Evolutionary conservation across 2,888 invertebrate genomes (phyloP).

Genomic region (Papilio gigon): DNA sequence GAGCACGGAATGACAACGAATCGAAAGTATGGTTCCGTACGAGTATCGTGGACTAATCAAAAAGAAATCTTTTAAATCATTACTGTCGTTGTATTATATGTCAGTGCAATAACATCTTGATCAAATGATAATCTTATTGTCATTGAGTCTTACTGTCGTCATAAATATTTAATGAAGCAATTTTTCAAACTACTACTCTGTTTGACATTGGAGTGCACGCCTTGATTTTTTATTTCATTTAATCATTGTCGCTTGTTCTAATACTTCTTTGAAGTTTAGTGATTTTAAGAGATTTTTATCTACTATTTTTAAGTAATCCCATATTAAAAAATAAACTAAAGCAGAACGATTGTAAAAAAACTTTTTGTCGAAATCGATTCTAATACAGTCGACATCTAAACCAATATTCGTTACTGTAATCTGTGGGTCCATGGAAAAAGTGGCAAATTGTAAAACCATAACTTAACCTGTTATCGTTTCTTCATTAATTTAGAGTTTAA

Average conservation of each 20-base stretch:
- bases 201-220: too few relatives aligned
- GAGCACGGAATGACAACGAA: not conserved
- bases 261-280: not conserved
- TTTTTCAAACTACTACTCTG: too few relatives aligned
- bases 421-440: not conserved
- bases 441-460: conserved; percentile 32
- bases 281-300: not conserved
- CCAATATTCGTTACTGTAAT: not conserved
- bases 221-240: too few relatives aligned
- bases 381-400: not conserved
- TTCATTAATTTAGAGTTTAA: conserved; percentile 11
- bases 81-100: too few relatives aligned
- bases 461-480: conserved; percentile 28
- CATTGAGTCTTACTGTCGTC: too few relatives aligned
- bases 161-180: too few relatives aligned
- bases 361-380: not conserved
- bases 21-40: not conserved
- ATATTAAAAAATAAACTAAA: not conserved
- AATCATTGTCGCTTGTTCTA: too few relatives aligned
- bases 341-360: not conserved
- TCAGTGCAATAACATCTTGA: too few relatives aligned
- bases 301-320: not conserved
- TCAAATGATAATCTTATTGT: too few relatives aligned
- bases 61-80: too few relatives aligned
- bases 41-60: too few relatives aligned